Evolutionary conservation across 2,113 vertebrate species (phyloP), one percentile per base, ranked within the genome.

Genomic region (Phyllopteryx taeniolatus): DNA sequence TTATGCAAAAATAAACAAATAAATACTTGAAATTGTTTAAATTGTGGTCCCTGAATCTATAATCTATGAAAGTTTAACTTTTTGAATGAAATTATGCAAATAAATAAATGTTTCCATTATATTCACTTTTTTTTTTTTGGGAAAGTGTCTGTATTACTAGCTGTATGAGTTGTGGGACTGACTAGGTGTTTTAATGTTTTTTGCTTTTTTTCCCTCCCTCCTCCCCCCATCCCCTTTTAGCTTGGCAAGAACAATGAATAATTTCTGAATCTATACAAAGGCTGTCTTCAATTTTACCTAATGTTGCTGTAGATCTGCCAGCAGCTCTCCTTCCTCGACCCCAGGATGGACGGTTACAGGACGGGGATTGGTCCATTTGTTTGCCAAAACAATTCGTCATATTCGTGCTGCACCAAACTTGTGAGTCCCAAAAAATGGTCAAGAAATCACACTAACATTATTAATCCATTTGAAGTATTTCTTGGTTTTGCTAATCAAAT

Each of bases 381-480:
- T 75, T 85, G 83, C 77, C 77, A 86, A 84, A 72, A 86, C 62
- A 43, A 72, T 79, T 80, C 62, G 77, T 87, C 82, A 81, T 83
- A 74, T 60, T 67, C 61, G 73, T 63, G 33, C 71, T 78, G 70
- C 64, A 78, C 64, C 70, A 80, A 79, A 76, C 61, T 80, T 35
- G 57, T 60, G 8, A 61, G 59, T 61, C 59, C 33, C 35, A 15
- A 44, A 15, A 47, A 47, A 66, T 47, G 15, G 43, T 65, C 63
- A 65, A n/a, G 62, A 64, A 44, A 22, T 44, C n/a, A 47, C 79
- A 76, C 74, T 79, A 84, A 76, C 75, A 35, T 68, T 61, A 83
- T 49, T 75, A 87, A 86, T 88, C 83, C 27, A 33, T 60, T 60
- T 85, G 79, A 79, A 86, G 74, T 65, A 39, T 13, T 59, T 78